Percentiles rank a stretch among this genome's conserved stretches.
These are phyloP conservation scores for Drosophila bifasciata DNA, from an alignment of 1,140 invertebrate species.

Conservation along the genomic window DNA sequence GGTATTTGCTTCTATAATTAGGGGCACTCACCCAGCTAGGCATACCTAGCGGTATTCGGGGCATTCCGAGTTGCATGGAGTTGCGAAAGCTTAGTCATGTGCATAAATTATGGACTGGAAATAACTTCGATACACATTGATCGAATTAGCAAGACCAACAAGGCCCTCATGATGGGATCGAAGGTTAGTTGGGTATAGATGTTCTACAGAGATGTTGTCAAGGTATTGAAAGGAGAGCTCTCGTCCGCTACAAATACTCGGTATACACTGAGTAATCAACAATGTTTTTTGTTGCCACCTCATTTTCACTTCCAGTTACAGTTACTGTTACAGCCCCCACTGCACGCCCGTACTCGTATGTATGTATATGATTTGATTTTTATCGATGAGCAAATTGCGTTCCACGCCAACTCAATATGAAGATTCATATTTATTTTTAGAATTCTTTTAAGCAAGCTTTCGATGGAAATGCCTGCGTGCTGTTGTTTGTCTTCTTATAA, in stretches of 20 bases:
- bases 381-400: conserved; percentile 34
- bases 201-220: too few species aligned
- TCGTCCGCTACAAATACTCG: too few species aligned
- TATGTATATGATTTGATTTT: conserved; percentile 12
- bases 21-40: conserved; percentile 20
- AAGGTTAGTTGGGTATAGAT: too few species aligned
- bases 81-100: conserved; percentile 36
- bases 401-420: conserved; percentile 1
- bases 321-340: background rate
- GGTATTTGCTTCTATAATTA: conserved; percentile 56
- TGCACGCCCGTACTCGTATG: background rate
- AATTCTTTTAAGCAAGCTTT: conserved; percentile 21
- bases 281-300: too few species aligned
- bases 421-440: conserved; percentile 25
- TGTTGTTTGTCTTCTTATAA: conserved; percentile 1
- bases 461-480: background rate
- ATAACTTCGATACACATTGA: background rate
- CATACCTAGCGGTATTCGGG: too few species aligned
- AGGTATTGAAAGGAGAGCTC: too few species aligned
- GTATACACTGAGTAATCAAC: too few species aligned
- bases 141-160: background rate
- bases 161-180: too few species aligned
- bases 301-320: too few species aligned
- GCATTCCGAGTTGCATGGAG: background rate
- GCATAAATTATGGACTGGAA: conserved; percentile 33